These are phyloP conservation scores for Mola mola DNA, from an alignment of 2,113 vertebrate species.

Conservation along the genomic window DNA sequence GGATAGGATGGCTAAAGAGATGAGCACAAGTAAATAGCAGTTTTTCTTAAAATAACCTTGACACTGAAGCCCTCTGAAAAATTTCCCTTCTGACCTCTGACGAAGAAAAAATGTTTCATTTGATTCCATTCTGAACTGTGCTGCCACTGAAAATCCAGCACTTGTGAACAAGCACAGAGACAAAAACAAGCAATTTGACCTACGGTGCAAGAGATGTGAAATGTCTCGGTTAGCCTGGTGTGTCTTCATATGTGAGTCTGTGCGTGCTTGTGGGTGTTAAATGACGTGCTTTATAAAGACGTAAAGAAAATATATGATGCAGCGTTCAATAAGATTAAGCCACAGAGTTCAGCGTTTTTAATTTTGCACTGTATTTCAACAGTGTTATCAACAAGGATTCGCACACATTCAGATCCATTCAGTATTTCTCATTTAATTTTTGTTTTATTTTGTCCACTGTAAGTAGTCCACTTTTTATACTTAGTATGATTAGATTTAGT, in stretches of 20 bases:
- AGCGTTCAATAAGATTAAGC: not conserved
- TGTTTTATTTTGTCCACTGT: not conserved
- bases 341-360: too few species aligned
- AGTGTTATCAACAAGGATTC: too few species aligned
- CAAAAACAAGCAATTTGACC: slow-evolving; percentile 38
- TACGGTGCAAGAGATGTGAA: slow-evolving; percentile 53
- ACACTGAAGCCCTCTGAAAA: slow-evolving; percentile 35
- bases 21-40: slow-evolving; percentile 36
- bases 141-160: slow-evolving; percentile 40
- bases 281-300: slow-evolving; percentile 21
- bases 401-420: not conserved
- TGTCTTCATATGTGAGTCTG: slow-evolving; percentile 43
- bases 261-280: slow-evolving; percentile 13
- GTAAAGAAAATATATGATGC: slow-evolving; percentile 9
- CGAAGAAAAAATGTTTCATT: slow-evolving; percentile 47
- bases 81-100: slow-evolving; percentile 48
- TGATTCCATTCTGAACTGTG: slow-evolving; percentile 37
- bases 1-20: slow-evolving; percentile 19
- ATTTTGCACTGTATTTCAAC: too few species aligned
- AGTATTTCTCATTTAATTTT: not conserved
- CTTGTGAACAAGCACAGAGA: slow-evolving; percentile 60
- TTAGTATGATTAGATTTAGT: not conserved
- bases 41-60: slow-evolving; percentile 65
- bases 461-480: not conserved
- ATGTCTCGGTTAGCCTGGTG: slow-evolving; percentile 46